A percentile compares a stretch with the other conserved stretches of the same genome.
Conservation (phyloP, 2,113 vertebrate genomes). For the Tursiops truncatus region DNA sequence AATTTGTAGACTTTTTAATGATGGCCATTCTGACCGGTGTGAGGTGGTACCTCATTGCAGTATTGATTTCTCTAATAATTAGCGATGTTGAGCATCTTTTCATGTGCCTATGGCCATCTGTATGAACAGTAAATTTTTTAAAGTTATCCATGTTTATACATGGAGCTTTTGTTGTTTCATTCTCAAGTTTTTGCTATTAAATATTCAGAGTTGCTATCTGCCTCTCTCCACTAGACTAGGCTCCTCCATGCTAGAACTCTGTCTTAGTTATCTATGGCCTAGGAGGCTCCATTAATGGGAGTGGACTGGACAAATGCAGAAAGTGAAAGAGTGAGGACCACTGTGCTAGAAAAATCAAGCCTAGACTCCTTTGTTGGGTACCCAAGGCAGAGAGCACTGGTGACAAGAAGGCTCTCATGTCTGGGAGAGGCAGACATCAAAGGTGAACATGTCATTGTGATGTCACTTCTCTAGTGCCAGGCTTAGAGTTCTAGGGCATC, state of each 20-base stretch:
- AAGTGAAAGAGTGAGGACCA: background rate
- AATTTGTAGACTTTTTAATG: background rate
- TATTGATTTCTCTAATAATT: too few species aligned
- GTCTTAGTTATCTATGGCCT: background rate
- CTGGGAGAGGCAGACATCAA: background rate
- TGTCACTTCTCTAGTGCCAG: background rate
- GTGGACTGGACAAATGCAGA: background rate
- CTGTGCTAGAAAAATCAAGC: background rate
- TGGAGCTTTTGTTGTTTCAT: background rate
- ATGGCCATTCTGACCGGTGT: background rate
- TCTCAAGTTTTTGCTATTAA: background rate
- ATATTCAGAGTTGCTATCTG: background rate
- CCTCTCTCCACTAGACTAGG: background rate
- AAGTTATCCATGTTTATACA: background rate
- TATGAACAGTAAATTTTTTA: background rate
- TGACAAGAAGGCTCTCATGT: fast-evolving
- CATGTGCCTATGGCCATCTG: background rate
- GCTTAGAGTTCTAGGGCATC: background rate
- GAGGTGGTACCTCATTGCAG: background rate
- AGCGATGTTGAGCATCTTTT: background rate
- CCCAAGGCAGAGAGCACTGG: background rate
- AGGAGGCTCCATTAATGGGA: background rate
- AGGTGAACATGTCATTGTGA: background rate
- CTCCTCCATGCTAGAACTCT: background rate
- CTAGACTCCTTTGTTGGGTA: too few species aligned